phyloP scores from a whole-genome alignment of 2,888 invertebrate species.

The Agrochola lota region DNA sequence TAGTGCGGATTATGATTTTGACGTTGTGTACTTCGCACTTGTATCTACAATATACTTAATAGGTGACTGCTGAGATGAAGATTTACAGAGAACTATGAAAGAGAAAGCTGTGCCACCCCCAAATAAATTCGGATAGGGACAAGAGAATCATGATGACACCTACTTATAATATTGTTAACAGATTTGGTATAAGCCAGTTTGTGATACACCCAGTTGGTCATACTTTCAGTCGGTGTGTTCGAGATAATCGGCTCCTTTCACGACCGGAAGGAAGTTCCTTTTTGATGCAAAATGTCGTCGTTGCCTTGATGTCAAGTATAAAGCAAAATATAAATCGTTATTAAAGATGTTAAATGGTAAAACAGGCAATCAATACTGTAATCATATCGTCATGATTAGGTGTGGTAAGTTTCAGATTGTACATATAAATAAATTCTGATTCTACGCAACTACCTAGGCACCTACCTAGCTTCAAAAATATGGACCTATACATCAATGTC shows the following conservation, averaged over 20 bases:
- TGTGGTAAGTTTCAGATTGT: neutral
- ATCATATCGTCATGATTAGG: neutral
- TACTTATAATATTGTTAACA: neutral
- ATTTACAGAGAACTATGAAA: neutral
- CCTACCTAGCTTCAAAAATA: neutral
- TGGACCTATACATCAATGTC: too few species aligned
- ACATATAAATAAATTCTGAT: neutral
- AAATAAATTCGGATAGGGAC: neutral
- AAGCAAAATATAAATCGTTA: conserved; percentile 20
- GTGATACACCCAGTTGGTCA: neutral
- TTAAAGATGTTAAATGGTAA: neutral
- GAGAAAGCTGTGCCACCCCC: neutral
- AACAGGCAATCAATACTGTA: neutral
- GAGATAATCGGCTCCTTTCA: conserved; percentile 67
- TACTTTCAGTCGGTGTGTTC: conserved; percentile 21
- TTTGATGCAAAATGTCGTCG: conserved; percentile 64
- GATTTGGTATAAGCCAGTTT: neutral
- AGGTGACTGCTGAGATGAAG: neutral
- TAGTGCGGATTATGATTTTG: neutral
- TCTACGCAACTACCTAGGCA: neutral
- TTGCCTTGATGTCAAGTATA: conserved; percentile 55
- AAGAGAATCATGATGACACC: neutral
- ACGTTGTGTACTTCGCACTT: neutral
- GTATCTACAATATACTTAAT: neutral
- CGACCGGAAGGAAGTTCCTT: conserved; percentile 63